Conservation (phyloP, 2,888 invertebrate genomes). For the Incurvaria masculella region DNA sequence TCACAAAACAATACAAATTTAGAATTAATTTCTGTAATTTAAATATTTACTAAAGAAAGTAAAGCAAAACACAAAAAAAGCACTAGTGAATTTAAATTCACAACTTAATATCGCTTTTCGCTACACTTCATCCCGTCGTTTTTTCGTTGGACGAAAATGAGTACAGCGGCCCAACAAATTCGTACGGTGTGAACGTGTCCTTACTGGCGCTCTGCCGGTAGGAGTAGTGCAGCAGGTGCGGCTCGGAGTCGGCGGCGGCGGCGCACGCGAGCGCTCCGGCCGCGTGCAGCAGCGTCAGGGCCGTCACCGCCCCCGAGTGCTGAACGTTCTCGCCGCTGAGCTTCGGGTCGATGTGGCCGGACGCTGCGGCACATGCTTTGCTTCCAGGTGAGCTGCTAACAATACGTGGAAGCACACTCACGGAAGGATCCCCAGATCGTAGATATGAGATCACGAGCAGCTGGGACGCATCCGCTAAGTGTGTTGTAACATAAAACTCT, state of each 20-base stretch:
- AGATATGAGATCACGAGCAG: too few species aligned
- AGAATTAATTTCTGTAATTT: slow-evolving; percentile 2
- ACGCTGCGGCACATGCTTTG: too few species aligned
- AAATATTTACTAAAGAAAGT: not conserved
- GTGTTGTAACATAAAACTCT: too few species aligned
- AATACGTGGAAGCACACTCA: too few species aligned
- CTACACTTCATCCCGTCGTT: too few species aligned
- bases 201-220: slow-evolving; percentile 22
- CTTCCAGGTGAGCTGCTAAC: too few species aligned
- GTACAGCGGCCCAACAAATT: too few species aligned
- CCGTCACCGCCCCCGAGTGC: slow-evolving; percentile 32
- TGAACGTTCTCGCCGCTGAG: slow-evolving; percentile 38
- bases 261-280: too few species aligned
- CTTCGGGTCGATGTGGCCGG: slow-evolving; percentile 38
- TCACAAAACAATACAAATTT: slow-evolving; percentile 12
- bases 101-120: not conserved
- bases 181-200: slow-evolving; percentile 15
- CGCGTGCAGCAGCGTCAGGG: slow-evolving; percentile 27
- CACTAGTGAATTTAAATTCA: not conserved
- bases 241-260: slow-evolving; percentile 34
- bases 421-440: too few species aligned
- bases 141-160: too few species aligned
- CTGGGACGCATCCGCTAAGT: too few species aligned
- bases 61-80: not conserved
- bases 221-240: too few species aligned